These are phyloP conservation scores for Heliornis fulica DNA, from an alignment of 2,113 vertebrate species.

Conservation along the genomic window DNA sequence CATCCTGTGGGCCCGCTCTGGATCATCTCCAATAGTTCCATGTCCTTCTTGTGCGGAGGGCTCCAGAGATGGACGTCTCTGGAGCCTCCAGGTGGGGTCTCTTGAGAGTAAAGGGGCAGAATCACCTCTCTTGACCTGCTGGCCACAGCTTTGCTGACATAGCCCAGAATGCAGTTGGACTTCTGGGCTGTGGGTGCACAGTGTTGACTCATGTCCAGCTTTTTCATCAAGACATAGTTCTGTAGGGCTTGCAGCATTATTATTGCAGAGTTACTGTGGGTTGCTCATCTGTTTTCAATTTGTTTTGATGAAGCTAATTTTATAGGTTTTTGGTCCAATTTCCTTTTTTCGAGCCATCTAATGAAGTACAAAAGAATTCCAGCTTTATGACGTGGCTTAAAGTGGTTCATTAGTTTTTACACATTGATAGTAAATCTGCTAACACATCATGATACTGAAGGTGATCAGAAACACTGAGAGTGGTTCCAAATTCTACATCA, in stretches of 20 bases:
- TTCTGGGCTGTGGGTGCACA: no score
- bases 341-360: not conserved
- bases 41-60: no score
- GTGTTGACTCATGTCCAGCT: no score
- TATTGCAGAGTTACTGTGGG: not conserved
- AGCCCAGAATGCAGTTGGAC: no score
- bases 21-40: no score
- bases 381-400: constrained; percentile 1
- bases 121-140: no score
- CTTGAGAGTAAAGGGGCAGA: no score
- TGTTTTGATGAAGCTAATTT: not conserved
- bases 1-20: no score
- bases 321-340: not conserved
- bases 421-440: not conserved
- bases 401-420: constrained; percentile 7
- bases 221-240: fast-evolving
- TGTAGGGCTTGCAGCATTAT: not conserved
- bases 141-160: no score
- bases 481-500: not conserved
- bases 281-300: constrained; percentile 22
- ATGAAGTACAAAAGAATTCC: constrained; percentile 1
- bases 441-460: not conserved
- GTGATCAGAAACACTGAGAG: not conserved
- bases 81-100: no score
- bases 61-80: no score